phyloP scores from a whole-genome alignment of 2,888 invertebrate genomes.

The Salpingus planirostris region DNA sequence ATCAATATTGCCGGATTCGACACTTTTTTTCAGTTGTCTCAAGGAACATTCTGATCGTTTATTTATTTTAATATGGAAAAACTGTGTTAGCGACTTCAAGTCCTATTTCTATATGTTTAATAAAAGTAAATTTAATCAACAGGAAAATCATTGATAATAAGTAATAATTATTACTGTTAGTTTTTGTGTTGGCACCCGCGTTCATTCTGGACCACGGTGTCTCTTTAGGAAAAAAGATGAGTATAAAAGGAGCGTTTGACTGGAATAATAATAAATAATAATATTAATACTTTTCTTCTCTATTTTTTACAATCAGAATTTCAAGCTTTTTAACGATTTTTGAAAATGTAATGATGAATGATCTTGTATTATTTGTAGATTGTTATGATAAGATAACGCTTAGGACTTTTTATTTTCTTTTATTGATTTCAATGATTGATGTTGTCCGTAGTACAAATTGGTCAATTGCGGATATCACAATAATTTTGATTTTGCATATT shows the following conservation, averaged over 20 bases:
- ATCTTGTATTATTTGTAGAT: constrained; percentile 18
- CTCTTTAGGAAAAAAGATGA: constrained; percentile 12
- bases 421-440: too few species aligned
- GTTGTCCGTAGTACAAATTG: constrained; percentile 16
- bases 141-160: neutral
- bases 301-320: constrained; percentile 11
- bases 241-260: constrained; percentile 14
- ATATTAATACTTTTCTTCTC: constrained; percentile 9
- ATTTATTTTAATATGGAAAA: constrained; percentile 5
- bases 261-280: too few species aligned
- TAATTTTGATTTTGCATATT: constrained; percentile 14
- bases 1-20: neutral
- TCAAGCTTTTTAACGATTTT: too few species aligned
- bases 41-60: constrained; percentile 13
- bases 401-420: constrained; percentile 13
- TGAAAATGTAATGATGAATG: constrained; percentile 12
- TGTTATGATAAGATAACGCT: constrained; percentile 15
- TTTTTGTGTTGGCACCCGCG: too few species aligned
- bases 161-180: constrained; percentile 9
- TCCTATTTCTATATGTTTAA: constrained; percentile 14
- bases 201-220: too few species aligned
- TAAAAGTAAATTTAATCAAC: constrained; percentile 2
- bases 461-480: constrained; percentile 15
- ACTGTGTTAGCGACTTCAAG: constrained; percentile 13
- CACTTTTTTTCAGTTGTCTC: neutral